Conservation (phyloP, 2,113 vertebrate species). For the Orientallactaga bullata region DNA sequence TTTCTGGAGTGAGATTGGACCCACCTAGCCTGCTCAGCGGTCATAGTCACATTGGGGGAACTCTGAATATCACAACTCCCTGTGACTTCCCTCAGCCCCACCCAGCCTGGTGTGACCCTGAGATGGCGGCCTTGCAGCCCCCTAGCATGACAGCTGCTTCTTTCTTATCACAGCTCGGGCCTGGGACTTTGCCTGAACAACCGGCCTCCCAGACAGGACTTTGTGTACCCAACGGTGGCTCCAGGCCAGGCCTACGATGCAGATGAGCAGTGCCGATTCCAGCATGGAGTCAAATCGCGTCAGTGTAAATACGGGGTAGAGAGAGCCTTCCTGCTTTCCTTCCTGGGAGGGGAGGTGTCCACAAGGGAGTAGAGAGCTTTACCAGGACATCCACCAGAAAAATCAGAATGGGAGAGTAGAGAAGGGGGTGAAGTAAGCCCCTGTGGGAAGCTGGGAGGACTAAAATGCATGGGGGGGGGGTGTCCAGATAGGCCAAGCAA, state of each 20-base stretch:
- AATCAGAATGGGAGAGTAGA: background rate
- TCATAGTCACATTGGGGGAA: background rate
- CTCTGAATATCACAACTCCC: background rate
- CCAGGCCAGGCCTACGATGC: constrained; percentile 98
- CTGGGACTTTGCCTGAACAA: constrained; percentile 98
- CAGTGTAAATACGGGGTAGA: constrained; percentile 99
- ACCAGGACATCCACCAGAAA: background rate
- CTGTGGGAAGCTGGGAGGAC: background rate
- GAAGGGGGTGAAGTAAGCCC: background rate
- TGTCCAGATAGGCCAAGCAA: background rate
- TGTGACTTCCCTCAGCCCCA: too few species aligned
- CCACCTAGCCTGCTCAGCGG: background rate
- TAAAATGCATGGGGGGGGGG: too few species aligned
- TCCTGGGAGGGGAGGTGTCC: constrained; percentile 80
- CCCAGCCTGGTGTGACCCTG: background rate
- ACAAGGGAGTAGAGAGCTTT: background rate
- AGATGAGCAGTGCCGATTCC: constrained; percentile 98
- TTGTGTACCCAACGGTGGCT: constrained; percentile 96
- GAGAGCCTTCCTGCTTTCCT: constrained; percentile 93
- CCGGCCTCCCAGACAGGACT: constrained; percentile 96
- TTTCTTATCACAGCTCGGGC: constrained; percentile 89
- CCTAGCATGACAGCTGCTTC: background rate
- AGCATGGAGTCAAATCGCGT: constrained; percentile 98
- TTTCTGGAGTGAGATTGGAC: constrained; percentile 95
- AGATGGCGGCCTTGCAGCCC: background rate